These are phyloP conservation scores for Lissonota sp. DNA, from an alignment of 2,888 invertebrate genomes.

Conservation along the genomic window DNA sequence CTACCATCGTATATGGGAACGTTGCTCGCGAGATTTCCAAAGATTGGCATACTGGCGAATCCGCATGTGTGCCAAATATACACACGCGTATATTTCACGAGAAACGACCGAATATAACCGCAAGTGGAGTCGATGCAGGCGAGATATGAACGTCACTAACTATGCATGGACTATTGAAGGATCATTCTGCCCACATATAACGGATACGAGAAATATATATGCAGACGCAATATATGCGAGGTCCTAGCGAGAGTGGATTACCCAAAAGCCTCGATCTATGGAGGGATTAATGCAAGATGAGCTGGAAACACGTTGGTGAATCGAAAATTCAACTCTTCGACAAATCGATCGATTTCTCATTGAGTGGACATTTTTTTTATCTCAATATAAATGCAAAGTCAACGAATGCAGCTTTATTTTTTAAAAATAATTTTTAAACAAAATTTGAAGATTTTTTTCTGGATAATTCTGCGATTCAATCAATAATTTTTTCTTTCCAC, in stretches of 20 bases:
- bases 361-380: no score
- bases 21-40: constrained; percentile 45
- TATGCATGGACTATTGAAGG: constrained; percentile 42
- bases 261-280: background rate
- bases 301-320: no score
- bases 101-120: constrained; percentile 50
- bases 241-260: constrained; percentile 20
- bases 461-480: no score
- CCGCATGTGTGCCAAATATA: background rate
- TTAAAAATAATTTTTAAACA: no score
- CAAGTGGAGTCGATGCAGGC: constrained; percentile 4
- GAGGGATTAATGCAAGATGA: no score
- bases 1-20: constrained; percentile 24
- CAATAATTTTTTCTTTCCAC: no score
- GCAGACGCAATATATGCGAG: background rate
- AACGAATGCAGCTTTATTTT: no score
- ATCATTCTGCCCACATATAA: constrained; percentile 12
- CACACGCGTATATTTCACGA: background rate
- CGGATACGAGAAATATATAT: background rate
- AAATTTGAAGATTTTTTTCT: no score
- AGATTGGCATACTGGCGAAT: constrained; percentile 30
- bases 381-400: no score
- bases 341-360: no score
- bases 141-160: constrained; percentile 44
- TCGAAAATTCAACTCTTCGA: no score